phyloP scores from a whole-genome alignment of 2,888 invertebrate species.

The Dynastes tityus region DNA sequence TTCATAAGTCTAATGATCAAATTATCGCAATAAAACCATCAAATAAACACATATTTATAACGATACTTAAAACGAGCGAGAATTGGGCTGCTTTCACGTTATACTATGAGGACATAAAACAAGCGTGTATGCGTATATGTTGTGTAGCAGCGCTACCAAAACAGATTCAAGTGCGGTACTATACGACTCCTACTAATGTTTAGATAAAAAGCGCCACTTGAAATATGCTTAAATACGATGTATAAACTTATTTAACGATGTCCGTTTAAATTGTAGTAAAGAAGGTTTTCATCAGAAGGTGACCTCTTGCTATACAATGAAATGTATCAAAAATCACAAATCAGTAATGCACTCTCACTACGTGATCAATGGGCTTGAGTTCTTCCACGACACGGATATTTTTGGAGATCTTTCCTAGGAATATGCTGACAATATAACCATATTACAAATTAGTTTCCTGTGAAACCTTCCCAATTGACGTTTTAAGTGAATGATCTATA shows the following conservation, averaged over 20 bases:
- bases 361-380: too few relatives aligned
- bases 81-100: constrained; percentile 20
- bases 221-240: constrained; percentile 1
- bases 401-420: too few relatives aligned
- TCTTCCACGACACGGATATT: too few relatives aligned
- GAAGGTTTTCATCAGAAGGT: too few relatives aligned
- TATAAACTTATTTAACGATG: not conserved
- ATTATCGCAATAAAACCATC: constrained; percentile 42
- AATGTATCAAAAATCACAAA: too few relatives aligned
- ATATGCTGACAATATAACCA: too few relatives aligned
- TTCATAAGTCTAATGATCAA: constrained; percentile 32
- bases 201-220: constrained; percentile 44
- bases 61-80: constrained; percentile 38
- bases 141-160: constrained; percentile 45
- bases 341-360: too few relatives aligned
- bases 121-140: not conserved
- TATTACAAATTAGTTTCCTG: too few relatives aligned
- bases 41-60: constrained; percentile 46
- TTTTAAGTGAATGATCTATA: too few relatives aligned
- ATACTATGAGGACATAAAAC: constrained; percentile 22
- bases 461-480: too few relatives aligned
- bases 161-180: constrained; percentile 43
- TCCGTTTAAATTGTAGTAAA: too few relatives aligned
- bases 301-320: too few relatives aligned
- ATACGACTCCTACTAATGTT: constrained; percentile 30